Base-by-base conservation (phyloP, 2,888 invertebrate species). In the Micoletzkya japonica region DNA sequence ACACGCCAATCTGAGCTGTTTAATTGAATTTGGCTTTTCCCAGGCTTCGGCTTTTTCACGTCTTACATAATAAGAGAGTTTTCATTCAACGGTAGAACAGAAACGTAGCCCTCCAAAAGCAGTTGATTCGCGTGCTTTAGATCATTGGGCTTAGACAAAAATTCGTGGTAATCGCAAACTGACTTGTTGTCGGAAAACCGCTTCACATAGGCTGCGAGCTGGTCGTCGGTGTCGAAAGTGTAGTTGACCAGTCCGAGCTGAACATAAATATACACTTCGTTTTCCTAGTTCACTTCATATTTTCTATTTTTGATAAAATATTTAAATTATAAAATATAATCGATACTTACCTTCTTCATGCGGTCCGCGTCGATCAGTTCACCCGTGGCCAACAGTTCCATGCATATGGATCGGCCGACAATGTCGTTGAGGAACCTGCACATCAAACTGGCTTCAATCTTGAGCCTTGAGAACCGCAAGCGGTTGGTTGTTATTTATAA, bases 381-480 rank as follows among this genome's bases (percentile, higher is more conserved):
- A 17, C 61, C 61, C 10, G 36, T 61, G 7, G 63, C 17, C 30
- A 63, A 32, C 49, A 63, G n/a, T 50, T 63, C 63, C 34, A 63
- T 63, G 10, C 49, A 44, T 24, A 28, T 24, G 34, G 49, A 50
- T 30, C 63, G 49, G 17, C 63, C 63, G 32, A 63, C 63, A 14
- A 63, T 36, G 50, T 63, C 63, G 30, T 32, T 63, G 32, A 63
- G 50, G 63, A 63, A 63, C 24, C 63, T 63, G 32, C 10, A 37
- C 6, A 24, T n/a, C 14, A 39, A n/a, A n/a, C n/a, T n/a, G n/a
- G n/a, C n/a, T n/a, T n/a, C n/a, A n/a, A n/a, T n/a, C n/a, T n/a
- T n/a, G n/a, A n/a, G n/a, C n/a, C n/a, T n/a, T n/a, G n/a, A n/a
- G n/a, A n/a, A n/a, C n/a, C n/a, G n/a, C n/a, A n/a, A n/a, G n/a